Conservation (phyloP, 1,140 invertebrate genomes). For the Metopolophium dirhodum region DNA sequence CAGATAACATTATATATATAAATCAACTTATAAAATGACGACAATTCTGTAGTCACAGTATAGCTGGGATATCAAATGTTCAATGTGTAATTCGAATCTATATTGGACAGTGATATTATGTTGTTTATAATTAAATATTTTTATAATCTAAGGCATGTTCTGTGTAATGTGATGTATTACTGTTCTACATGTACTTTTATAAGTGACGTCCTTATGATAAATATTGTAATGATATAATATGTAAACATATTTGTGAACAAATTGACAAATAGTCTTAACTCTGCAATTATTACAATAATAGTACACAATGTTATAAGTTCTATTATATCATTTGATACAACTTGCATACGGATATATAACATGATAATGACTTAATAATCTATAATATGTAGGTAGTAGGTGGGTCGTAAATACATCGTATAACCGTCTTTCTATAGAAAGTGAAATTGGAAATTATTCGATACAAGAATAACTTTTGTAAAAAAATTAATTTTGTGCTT, state of each 20-base stretch:
- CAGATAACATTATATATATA: not conserved
- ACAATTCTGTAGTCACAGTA: not conserved
- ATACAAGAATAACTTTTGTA: not conserved
- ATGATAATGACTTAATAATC: not conserved
- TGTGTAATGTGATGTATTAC: not conserved
- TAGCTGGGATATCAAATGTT: not conserved
- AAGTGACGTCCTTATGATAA: not conserved
- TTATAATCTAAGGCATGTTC: not conserved
- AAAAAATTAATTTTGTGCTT: not conserved
- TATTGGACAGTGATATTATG: conserved; percentile 2
- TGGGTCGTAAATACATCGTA: too few species aligned
- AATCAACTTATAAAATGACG: not conserved
- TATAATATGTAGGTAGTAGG: not conserved
- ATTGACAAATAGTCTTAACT: not conserved
- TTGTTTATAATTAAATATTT: not conserved
- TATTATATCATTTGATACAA: not conserved
- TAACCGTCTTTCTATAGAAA: not conserved
- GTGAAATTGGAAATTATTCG: not conserved
- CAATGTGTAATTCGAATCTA: not conserved
- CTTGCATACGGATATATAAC: not conserved
- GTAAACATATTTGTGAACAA: not conserved
- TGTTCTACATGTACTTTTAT: not conserved
- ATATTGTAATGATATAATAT: not conserved
- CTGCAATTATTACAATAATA: not conserved
- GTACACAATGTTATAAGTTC: not conserved